Percentiles rank a stretch among this genome's conserved stretches.
These are phyloP conservation scores for Oceanites oceanicus DNA, from an alignment of 2,113 vertebrate species.

Conservation along the genomic window DNA sequence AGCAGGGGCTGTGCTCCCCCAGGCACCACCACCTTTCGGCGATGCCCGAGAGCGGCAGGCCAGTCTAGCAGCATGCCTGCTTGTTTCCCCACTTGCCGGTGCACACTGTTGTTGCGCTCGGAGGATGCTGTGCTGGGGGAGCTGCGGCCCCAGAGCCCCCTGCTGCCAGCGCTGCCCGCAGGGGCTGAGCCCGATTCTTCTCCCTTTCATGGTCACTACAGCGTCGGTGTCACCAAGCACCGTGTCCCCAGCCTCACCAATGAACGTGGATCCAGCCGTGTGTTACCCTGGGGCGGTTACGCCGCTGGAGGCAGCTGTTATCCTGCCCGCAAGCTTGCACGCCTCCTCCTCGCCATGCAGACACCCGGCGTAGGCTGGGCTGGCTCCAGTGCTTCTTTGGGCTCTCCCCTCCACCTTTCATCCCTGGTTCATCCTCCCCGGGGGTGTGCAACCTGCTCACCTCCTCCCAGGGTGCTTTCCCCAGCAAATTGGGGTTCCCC, in stretches of 20 bases:
- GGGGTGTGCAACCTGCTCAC: background rate
- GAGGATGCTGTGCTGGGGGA: background rate
- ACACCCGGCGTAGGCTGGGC: rapidly evolving
- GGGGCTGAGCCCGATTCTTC: background rate
- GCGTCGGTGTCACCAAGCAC: background rate
- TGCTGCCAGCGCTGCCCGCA: background rate
- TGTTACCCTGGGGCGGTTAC: rapidly evolving
- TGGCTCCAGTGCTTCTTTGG: rapidly evolving
- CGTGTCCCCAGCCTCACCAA: background rate
- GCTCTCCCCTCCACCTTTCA: background rate
- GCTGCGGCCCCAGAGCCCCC: background rate
- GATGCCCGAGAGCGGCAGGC: background rate
- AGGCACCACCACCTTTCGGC: background rate
- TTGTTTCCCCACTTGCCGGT: background rate
- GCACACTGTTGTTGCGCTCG: rapidly evolving
- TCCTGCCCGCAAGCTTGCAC: rapidly evolving
- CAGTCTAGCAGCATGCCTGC: background rate
- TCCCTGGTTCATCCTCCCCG: background rate
- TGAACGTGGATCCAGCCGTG: rapidly evolving
- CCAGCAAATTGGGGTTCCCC: background rate
- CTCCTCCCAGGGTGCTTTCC: background rate
- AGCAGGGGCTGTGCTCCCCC: rapidly evolving
- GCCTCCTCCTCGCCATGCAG: background rate
- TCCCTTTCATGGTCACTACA: background rate
- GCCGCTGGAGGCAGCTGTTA: background rate